Conservation (phyloP, 2,113 vertebrate genomes). For the Pygathrix nemaeus region DNA sequence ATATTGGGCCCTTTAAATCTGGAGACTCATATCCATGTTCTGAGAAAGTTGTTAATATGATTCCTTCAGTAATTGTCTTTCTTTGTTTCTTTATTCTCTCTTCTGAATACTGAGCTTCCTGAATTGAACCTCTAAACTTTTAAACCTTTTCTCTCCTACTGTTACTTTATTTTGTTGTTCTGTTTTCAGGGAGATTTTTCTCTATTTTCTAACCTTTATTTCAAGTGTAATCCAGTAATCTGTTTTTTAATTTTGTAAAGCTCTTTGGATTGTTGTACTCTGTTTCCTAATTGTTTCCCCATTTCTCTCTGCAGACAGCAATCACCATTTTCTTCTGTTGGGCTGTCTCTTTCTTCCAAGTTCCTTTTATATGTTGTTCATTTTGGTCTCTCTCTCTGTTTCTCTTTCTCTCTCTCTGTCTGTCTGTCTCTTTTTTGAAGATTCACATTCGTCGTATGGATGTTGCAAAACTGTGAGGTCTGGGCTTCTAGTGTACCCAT, state of each 20-base stretch:
- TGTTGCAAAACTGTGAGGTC: too few species aligned
- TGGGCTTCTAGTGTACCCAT: too few species aligned
- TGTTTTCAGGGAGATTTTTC: background rate
- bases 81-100: background rate
- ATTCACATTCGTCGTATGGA: too few species aligned
- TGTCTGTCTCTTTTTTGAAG: too few species aligned
- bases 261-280: background rate
- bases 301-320: background rate
- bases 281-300: background rate
- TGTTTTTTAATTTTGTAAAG: background rate
- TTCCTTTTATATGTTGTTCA: background rate
- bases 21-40: background rate
- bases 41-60: background rate
- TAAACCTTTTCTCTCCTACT: background rate
- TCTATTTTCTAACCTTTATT: background rate
- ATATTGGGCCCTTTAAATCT: background rate
- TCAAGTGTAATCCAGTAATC: background rate
- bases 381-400: background rate
- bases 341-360: background rate
- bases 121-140: background rate
- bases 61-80: background rate
- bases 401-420: too few species aligned
- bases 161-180: background rate
- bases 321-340: background rate
- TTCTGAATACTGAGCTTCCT: background rate